phyloP scores from a whole-genome alignment of 2,888 invertebrate species.

The Eueremaeus valkanovi region DNA sequence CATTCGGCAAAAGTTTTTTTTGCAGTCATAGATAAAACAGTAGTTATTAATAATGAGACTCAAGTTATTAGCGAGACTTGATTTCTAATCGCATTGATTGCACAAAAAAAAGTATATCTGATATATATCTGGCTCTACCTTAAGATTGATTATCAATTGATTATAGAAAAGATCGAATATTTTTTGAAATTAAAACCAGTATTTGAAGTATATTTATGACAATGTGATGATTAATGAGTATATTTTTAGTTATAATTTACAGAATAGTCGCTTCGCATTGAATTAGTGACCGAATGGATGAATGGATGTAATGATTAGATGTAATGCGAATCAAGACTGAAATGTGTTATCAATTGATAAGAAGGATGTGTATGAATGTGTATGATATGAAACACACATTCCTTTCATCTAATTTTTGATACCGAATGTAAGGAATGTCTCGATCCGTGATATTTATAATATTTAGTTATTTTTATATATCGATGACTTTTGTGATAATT shows the following conservation, averaged over 20 bases:
- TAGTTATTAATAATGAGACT: too few species aligned
- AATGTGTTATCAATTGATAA: not conserved
- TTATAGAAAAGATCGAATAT: not conserved
- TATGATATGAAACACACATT: not conserved
- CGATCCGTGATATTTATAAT: too few species aligned
- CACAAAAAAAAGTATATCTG: not conserved
- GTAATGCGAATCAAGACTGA: not conserved
- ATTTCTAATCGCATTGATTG: not conserved
- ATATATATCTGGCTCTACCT: not conserved
- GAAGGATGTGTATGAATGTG: not conserved
- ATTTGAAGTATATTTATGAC: not conserved
- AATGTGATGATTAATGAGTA: not conserved
- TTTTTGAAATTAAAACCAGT: not conserved
- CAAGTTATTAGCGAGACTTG: not conserved
- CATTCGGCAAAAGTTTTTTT: too few species aligned
- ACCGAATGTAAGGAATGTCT: too few species aligned
- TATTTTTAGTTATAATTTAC: not conserved
- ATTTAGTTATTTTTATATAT: too few species aligned
- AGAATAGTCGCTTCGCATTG: not conserved
- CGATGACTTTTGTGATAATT: too few species aligned
- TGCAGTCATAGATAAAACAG: too few species aligned
- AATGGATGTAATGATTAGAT: not conserved
- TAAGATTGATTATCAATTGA: conserved; percentile 1
- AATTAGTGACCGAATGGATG: conserved; percentile 5
- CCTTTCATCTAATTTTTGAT: too few species aligned